Base-by-base conservation (phyloP, 2,888 invertebrate genomes). In the Patella ulyssiponensis region DNA sequence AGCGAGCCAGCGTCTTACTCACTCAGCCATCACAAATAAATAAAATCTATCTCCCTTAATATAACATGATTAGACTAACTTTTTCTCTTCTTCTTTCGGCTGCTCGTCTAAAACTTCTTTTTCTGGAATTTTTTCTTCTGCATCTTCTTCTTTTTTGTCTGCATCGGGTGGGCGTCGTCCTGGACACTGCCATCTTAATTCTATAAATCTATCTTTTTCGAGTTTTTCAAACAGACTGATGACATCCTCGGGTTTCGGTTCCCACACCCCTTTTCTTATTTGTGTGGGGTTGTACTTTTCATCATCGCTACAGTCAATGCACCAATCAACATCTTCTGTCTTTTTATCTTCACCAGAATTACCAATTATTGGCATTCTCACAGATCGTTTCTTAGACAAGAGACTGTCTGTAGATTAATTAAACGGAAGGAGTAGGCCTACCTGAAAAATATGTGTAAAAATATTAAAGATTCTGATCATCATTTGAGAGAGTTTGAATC, bases 121-220 rank as follows among this genome's bases (percentile, higher is more conserved):
- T 84, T 94, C 84, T 27, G 83, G 80, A n/a, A 83, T 83, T 75
- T 88, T 84, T 77, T 88, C 87, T 58, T 86, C 87, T 20, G 83
- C 83, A 20, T 82, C 85, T 44, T 84, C 88, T 20, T 87, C 88
- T 33, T 86, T 86, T 71, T 86, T 86, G 44, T 94, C 93, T 0
- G 96, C 95, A 0, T 96, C 95, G 3, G 95, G 95, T 4, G 95
- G 93, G 77, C 95, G 93, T 81, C 96, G 93, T 0, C 96, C 96
- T 0, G 95, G 95, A 88, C 95, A 95, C 88, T 95, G 95, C 96
- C 96, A 96, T 83, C 95, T 94, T 1, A 96, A 90, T 79, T 94
- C 94, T 33, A 95, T 92, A 51, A 94, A 93, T 77, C 87, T 86
- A 14, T 94, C 94, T 27, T 86, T 84, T 81, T 95, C 95, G 12